Conservation (phyloP, 2,113 vertebrate species). For the Carlito syrichta region DNA sequence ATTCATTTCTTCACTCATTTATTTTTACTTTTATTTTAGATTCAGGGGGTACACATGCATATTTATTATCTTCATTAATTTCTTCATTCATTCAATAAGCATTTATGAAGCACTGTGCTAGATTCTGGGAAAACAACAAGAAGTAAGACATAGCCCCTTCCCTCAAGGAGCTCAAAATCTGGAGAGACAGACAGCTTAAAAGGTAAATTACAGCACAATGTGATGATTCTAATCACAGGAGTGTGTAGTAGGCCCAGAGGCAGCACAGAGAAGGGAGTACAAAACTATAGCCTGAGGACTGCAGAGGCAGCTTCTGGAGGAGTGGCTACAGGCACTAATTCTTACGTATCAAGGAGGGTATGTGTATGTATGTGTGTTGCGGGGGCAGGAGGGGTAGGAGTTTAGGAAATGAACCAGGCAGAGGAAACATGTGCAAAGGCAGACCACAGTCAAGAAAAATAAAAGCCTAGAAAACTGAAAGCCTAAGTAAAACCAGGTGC, state of each 20-base stretch:
- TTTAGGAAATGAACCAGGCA: conserved; percentile 19
- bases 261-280: background rate
- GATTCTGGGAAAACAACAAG: background rate
- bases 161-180: background rate
- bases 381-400: background rate
- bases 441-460: conserved; percentile 41
- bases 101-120: background rate
- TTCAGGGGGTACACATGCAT: too few relatives aligned
- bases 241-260: background rate
- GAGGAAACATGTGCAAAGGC: background rate
- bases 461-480: conserved; percentile 16
- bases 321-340: background rate
- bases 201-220: background rate
- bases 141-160: background rate
- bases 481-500: background rate
- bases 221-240: background rate
- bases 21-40: too few relatives aligned
- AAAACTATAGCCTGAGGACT: background rate
- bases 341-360: background rate
- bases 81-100: conserved; percentile 7
- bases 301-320: background rate
- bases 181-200: background rate
- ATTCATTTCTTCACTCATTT: too few relatives aligned
- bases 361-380: background rate
- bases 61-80: background rate